Percentiles rank a stretch among this genome's conserved stretches.
Conservation (phyloP, 2,797 vertebrate genomes). For the Hafferia zeledoni region DNA sequence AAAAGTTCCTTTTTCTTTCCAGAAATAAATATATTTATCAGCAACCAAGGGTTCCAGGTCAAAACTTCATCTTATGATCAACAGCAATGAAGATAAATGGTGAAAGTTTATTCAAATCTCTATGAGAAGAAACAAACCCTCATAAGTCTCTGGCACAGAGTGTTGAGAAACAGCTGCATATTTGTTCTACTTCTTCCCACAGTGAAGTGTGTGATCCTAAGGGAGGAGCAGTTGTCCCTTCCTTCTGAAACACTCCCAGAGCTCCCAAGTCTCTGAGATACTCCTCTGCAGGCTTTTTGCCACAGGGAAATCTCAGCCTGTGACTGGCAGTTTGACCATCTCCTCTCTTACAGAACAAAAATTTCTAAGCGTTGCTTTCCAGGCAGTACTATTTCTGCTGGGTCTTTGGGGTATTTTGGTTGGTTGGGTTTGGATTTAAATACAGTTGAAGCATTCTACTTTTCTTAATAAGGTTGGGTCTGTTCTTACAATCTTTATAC, state of each 20-base stretch:
- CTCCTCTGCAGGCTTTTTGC: accelerated
- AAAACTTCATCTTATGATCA: not conserved
- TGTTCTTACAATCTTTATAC: not conserved
- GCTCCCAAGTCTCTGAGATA: not conserved
- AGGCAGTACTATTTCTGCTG: not conserved
- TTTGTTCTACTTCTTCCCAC: not conserved
- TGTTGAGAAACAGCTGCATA: not conserved
- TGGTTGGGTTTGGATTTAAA: not conserved
- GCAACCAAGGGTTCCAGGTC: not conserved
- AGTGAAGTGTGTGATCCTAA: not conserved
- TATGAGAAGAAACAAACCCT: not conserved
- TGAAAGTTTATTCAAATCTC: not conserved
- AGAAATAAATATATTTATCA: not conserved
- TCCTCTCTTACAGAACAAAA: not conserved
- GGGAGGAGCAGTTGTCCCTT: not conserved
- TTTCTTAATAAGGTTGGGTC: not conserved
- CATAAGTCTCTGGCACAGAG: not conserved
- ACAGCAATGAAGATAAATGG: not conserved
- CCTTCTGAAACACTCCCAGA: not conserved
- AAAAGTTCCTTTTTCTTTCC: not conserved
- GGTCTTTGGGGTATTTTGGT: not conserved
- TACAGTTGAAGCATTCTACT: not conserved
- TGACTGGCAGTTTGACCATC: not conserved
- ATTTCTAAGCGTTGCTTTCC: not conserved
- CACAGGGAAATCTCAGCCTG: not conserved